Evolutionary conservation across 2,888 invertebrate species (phyloP).

Genomic region (Sipha maydis): DNA sequence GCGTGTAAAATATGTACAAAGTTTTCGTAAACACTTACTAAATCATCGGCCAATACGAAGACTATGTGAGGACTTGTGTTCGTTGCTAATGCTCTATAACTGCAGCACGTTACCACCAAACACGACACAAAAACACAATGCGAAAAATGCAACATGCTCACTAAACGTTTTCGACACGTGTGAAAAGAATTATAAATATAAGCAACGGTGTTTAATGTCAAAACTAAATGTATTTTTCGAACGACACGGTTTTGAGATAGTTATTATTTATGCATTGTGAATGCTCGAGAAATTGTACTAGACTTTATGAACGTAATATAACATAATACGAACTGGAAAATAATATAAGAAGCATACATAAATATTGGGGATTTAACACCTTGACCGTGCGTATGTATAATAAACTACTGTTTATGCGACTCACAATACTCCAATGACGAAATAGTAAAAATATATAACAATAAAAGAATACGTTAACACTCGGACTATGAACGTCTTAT

Average conservation of each 20-base stretch:
- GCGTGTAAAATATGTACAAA: no score
- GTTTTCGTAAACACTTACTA: slow-evolving; percentile 68
- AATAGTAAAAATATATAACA: slow-evolving; percentile 11
- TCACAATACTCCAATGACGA: slow-evolving; percentile 10
- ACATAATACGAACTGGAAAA: background rate
- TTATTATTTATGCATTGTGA: background rate
- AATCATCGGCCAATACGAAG: slow-evolving; percentile 72
- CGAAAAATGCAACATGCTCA: background rate
- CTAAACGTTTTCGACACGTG: background rate
- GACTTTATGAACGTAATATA: background rate
- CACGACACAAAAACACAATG: background rate
- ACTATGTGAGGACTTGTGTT: slow-evolving; percentile 68
- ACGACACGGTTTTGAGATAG: background rate
- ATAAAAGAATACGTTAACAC: slow-evolving; percentile 13
- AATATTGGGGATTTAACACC: background rate
- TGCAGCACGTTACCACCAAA: no score
- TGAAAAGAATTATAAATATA: background rate
- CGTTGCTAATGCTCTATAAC: background rate
- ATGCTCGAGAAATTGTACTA: background rate
- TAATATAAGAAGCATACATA: background rate
- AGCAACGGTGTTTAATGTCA: background rate
- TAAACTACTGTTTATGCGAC: slow-evolving; percentile 13
- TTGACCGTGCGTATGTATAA: slow-evolving; percentile 7
- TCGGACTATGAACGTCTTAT: background rate
- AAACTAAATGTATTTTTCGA: background rate